Base-by-base conservation (phyloP, 2,888 invertebrate genomes). In the Platycheirus rosarum region DNA sequence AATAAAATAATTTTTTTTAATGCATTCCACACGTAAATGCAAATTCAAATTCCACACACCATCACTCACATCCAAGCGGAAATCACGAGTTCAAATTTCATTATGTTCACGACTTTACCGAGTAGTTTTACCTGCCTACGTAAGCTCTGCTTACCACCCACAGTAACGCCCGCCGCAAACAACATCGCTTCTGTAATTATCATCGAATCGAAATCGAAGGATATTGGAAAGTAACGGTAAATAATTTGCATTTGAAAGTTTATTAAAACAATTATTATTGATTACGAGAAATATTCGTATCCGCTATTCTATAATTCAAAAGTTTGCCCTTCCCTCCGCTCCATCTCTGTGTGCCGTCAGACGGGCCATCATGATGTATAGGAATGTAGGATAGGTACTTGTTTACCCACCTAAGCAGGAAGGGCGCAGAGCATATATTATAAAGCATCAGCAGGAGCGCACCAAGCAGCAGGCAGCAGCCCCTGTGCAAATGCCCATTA, bases 221-320 rank as follows among this genome's bases (percentile, higher is more conserved):
- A 82, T 82, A 82, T 82, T 82, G 82, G 71, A 82, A 77, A 82
- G 82, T 68, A 82, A 82, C 71, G 82, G 77, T 77, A 82, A 82
- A 82, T 82, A 77, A 82, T 82, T 82, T 82, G 82, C 82, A 82
- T 82, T 82, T 73, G 77, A 82, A 82, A 77, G 82, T 82, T 82
- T 82, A 82, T 82, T 77, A 82, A 82, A 82, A 82, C 82, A 82
- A 82, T 82, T 82, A 77, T 82, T 77, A 82, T 82, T 82, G 82
- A 82, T 82, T 82, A 77, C 71, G 70, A 77, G 82, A 82, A 82
- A 82, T 77, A 82, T 82, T 82, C 82, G 82, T 77, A 82, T n/a
- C n/a, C n/a, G 71, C 77, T 77, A 66, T 77, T 73, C 71, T 73
- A 82, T 82, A 82, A 82, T 82, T 82, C 71, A 77, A 48, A 73